Evolutionary conservation across 1,140 invertebrate genomes (phyloP).

Genomic region (Hormaphis cornu): DNA sequence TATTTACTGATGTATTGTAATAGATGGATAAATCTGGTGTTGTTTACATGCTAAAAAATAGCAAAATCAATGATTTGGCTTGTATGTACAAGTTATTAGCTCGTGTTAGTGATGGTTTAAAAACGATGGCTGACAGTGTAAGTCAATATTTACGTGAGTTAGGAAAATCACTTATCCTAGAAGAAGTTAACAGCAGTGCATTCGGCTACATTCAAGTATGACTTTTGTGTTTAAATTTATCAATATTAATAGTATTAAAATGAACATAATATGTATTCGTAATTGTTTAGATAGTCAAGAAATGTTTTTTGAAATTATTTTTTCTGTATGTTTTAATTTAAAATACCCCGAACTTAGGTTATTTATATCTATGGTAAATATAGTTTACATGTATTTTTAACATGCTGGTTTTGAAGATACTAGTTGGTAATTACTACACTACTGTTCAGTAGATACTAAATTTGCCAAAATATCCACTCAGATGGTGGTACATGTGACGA

Average conservation of each 20-base stretch:
- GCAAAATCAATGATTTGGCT: slow-evolving; percentile 90
- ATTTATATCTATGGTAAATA: no score
- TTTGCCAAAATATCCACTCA: no score
- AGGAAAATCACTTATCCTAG: slow-evolving; percentile 85
- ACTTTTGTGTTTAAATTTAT: neutral
- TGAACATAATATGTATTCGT: no score
- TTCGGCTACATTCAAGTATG: slow-evolving; percentile 85
- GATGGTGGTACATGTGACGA: no score
- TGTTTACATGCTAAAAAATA: slow-evolving; percentile 95
- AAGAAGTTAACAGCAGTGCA: slow-evolving; percentile 84
- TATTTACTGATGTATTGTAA: slow-evolving; percentile 37
- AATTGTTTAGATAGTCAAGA: no score
- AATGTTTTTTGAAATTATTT: no score
- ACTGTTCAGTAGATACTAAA: no score
- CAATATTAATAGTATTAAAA: neutral
- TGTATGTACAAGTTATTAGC: slow-evolving; percentile 97
- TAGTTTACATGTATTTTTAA: no score
- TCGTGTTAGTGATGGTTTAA: slow-evolving; percentile 79
- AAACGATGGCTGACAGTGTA: slow-evolving; percentile 90
- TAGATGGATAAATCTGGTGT: slow-evolving; percentile 99
- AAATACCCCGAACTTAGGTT: no score
- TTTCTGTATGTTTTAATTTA: no score
- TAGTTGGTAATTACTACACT: no score
- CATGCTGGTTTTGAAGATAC: no score
- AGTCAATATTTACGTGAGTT: slow-evolving; percentile 88